Evolutionary conservation across 1,140 invertebrate genomes (phyloP).

Genomic region (Bombus affinis): DNA sequence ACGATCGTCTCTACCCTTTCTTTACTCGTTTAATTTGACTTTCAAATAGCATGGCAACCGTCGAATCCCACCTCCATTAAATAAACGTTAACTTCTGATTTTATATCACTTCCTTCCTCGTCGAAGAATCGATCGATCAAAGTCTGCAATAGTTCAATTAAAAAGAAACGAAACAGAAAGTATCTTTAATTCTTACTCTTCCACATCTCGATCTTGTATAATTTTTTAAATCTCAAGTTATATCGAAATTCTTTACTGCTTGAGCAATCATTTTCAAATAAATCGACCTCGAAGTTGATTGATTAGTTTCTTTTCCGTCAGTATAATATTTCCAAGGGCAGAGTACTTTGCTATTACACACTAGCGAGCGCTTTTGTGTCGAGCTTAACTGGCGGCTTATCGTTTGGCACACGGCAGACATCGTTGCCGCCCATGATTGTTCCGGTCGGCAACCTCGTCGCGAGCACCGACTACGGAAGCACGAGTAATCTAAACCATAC

Average conservation of each 20-base stretch:
- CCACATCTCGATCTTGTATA: background rate
- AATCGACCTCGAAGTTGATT: background rate
- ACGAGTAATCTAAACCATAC: constrained; percentile 50
- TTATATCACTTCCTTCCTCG: background rate
- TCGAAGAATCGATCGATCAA: background rate
- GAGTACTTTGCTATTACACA: background rate
- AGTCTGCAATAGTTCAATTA: background rate
- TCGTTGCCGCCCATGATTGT: constrained; percentile 30
- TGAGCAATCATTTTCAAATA: too few species aligned
- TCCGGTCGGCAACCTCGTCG: constrained; percentile 19
- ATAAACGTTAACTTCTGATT: constrained; percentile 54
- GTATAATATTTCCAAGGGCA: background rate
- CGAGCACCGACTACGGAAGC: constrained; percentile 29
- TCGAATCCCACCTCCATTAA: constrained; percentile 38
- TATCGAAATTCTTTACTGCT: background rate
- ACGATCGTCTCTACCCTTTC: constrained; percentile 30
- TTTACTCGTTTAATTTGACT: constrained; percentile 45
- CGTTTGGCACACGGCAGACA: constrained; percentile 27
- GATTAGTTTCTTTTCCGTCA: background rate
- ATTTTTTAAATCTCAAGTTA: too few species aligned
- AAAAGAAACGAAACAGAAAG: background rate
- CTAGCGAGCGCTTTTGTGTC: constrained; percentile 21
- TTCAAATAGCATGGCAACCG: constrained; percentile 16
- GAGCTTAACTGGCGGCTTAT: constrained; percentile 43
- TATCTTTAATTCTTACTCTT: too few species aligned